Conservation (phyloP, 1,140 invertebrate species). For the Drosophila quadrilineata region DNA sequence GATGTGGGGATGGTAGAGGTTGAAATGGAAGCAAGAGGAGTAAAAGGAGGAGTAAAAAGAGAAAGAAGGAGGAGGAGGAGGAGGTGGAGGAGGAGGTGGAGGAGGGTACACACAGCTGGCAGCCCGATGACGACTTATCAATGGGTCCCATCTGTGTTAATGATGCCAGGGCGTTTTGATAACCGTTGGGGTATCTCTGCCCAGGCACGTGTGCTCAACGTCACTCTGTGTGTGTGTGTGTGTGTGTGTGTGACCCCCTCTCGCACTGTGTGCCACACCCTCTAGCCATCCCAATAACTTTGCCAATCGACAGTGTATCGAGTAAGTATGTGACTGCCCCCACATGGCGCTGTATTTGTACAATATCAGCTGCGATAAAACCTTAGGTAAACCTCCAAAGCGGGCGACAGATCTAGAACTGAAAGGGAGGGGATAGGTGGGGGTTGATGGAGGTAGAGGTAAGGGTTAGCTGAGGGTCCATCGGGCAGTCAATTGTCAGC, state of each 20-base stretch:
- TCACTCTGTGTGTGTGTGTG: neutral
- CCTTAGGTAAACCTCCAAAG: slow-evolving; percentile 25
- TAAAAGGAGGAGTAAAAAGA: too few species aligned
- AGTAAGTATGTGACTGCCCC: neutral
- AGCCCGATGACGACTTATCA: slow-evolving; percentile 37
- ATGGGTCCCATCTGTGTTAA: slow-evolving; percentile 52
- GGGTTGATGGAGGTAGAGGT: too few species aligned
- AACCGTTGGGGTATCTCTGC: slow-evolving; percentile 27
- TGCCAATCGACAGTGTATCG: too few species aligned
- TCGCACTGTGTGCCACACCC: too few species aligned
- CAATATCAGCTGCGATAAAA: slow-evolving; percentile 32
- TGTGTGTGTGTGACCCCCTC: neutral
- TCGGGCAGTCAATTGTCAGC: slow-evolving; percentile 36
- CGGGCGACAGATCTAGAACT: too few species aligned
- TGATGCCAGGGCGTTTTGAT: slow-evolving; percentile 41
- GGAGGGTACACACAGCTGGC: slow-evolving; percentile 38
- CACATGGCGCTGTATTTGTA: slow-evolving; percentile 1
- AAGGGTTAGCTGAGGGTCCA: slow-evolving; percentile 8
- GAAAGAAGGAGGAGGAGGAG: too few species aligned
- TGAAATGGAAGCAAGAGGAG: too few species aligned
- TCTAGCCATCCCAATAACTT: neutral
- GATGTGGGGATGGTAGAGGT: neutral
- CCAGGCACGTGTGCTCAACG: slow-evolving; percentile 12
- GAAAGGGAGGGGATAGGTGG: too few species aligned
- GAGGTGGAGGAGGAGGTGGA: neutral